These are phyloP conservation scores for Rhopalosiphum padi DNA, from an alignment of 1,140 invertebrate genomes.

Conservation along the genomic window DNA sequence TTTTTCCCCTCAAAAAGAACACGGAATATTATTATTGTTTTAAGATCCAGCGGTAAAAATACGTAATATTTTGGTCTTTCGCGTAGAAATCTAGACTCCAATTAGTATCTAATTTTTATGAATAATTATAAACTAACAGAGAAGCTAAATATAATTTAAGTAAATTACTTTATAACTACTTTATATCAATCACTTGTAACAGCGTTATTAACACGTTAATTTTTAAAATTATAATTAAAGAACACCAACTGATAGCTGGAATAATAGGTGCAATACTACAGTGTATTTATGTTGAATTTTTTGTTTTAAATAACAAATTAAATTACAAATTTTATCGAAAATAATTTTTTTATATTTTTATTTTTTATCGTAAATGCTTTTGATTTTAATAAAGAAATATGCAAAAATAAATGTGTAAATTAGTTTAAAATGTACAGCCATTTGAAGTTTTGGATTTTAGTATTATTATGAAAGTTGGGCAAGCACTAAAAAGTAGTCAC, in stretches of 20 bases:
- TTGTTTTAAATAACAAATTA: not conserved
- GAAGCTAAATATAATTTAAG: not conserved
- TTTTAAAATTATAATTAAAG: too few relatives aligned
- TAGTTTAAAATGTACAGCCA: not conserved
- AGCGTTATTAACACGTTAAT: too few relatives aligned
- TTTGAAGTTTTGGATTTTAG: not conserved
- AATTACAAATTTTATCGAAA: too few relatives aligned
- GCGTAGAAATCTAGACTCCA: not conserved
- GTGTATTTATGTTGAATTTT: not conserved
- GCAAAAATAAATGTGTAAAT: not conserved
- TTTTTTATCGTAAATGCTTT: too few relatives aligned
- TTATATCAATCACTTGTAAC: not conserved
- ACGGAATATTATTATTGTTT: not conserved
- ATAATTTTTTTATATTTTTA: too few relatives aligned
- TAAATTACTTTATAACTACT: not conserved
- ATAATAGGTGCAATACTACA: not conserved
- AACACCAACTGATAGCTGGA: too few relatives aligned
- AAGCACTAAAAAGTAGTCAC: not conserved
- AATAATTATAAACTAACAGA: not conserved
- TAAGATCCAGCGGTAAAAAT: not conserved
- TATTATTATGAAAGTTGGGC: not conserved
- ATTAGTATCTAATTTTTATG: not conserved
- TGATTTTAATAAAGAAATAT: not conserved
- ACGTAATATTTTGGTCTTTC: not conserved
- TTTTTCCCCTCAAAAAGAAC: not conserved